A percentile compares a stretch with the other conserved stretches of the same genome.
Conservation (phyloP, 2,113 vertebrate genomes). For the Sander lucioperca region DNA sequence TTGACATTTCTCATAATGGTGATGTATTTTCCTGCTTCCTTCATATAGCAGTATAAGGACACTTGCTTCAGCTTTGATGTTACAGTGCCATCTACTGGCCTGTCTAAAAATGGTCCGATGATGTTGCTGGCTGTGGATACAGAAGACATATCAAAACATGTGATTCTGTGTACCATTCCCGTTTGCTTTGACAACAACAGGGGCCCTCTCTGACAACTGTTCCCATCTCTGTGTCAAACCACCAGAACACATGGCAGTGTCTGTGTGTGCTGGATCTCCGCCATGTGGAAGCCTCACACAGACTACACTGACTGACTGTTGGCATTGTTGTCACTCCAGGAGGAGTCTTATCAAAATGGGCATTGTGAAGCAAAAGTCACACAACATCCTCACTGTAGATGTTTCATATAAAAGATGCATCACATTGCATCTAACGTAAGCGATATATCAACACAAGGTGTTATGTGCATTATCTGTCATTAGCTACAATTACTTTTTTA, state of each 20-base stretch:
- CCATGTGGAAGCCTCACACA: constrained; percentile 40
- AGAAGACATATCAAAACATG: constrained; percentile 28
- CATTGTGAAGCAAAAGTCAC: constrained; percentile 37
- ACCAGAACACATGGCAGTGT: constrained; percentile 27
- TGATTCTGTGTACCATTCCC: constrained; percentile 35
- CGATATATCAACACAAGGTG: neutral
- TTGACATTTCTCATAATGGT: constrained; percentile 29
- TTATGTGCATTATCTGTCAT: neutral
- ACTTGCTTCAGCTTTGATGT: constrained; percentile 49
- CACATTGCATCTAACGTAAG: neutral
- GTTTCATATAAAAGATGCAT: constrained; percentile 6
- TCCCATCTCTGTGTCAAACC: constrained; percentile 56
- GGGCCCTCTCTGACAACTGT: constrained; percentile 40
- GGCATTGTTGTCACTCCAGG: constrained; percentile 46
- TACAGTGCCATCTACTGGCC: constrained; percentile 80
- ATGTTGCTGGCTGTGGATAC: neutral
- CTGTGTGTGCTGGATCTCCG: constrained; percentile 47
- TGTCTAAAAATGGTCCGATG: neutral
- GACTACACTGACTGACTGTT: constrained; percentile 39
- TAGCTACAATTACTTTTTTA: neutral
- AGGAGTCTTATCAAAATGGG: constrained; percentile 26
- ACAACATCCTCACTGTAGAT: constrained; percentile 11
- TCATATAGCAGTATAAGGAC: neutral
- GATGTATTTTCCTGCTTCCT: constrained; percentile 26
- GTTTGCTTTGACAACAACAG: constrained; percentile 47